phyloP scores from a whole-genome alignment of 2,113 vertebrate species.

The Megaceryle maxima region DNA sequence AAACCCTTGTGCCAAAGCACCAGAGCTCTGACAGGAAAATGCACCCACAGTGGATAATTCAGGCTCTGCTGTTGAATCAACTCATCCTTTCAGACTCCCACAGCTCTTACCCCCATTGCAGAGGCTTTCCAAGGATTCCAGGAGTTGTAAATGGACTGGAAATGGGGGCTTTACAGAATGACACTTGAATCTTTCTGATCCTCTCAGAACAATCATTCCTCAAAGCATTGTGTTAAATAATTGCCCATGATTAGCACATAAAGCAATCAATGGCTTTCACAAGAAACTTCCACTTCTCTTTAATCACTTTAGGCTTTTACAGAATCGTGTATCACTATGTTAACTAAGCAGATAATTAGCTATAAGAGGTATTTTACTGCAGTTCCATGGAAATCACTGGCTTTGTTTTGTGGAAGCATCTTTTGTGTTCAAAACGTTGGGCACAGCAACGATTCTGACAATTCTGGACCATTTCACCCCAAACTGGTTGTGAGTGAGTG shows the following conservation, averaged over 20 bases:
- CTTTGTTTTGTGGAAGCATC: not conserved
- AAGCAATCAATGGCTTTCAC: conserved; percentile 14
- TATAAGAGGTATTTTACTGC: conserved; percentile 1
- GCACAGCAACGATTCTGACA: not conserved
- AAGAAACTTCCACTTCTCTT: conserved; percentile 18
- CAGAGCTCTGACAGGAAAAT: not conserved
- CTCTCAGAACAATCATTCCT: not conserved
- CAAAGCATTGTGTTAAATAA: not conserved
- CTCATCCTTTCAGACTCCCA: not conserved
- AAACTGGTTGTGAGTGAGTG: not conserved
- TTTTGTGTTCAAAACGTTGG: not conserved
- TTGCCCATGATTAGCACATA: not conserved
- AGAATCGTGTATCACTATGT: not conserved
- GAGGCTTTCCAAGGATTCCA: not conserved
- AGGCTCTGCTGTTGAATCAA: not conserved
- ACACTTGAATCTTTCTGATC: not conserved
- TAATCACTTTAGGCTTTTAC: not conserved
- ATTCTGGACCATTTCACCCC: not conserved
- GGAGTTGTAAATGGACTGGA: not conserved
- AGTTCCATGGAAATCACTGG: not conserved
- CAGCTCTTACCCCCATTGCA: not conserved
- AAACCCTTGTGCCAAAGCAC: not conserved
- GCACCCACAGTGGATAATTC: not conserved
- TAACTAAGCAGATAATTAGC: conserved; percentile 49
- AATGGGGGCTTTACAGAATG: not conserved